These are phyloP conservation scores for Apodemia zela DNA, from an alignment of 2,888 invertebrate species.

Conservation along the genomic window DNA sequence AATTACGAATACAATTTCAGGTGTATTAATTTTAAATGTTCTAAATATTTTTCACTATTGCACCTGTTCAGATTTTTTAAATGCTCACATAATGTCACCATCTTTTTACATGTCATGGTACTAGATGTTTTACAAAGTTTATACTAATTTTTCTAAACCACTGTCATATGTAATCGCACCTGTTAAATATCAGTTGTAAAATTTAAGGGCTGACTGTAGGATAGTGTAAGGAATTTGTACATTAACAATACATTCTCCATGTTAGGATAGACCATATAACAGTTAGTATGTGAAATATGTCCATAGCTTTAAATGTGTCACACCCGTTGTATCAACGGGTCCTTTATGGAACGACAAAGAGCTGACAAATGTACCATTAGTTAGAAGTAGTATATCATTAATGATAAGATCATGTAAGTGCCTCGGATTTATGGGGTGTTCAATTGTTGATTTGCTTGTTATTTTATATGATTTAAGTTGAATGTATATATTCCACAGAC, in stretches of 20 bases:
- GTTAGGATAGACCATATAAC: constrained; percentile 70
- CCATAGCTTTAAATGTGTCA: constrained; percentile 79
- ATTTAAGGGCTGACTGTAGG: constrained; percentile 69
- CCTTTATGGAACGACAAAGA: constrained; percentile 63
- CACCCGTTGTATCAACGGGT: constrained; percentile 77
- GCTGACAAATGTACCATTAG: constrained; percentile 71
- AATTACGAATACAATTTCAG: constrained; percentile 39
- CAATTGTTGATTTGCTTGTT: constrained; percentile 27
- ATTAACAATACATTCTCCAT: constrained; percentile 71
- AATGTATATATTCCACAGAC: constrained; percentile 10
- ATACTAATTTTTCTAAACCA: constrained; percentile 71
- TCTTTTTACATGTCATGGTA: constrained; percentile 67
- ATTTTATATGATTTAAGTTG: constrained; percentile 16
- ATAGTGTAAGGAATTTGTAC: constrained; percentile 68
- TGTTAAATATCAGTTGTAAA: constrained; percentile 61
- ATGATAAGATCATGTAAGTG: constrained; percentile 76
- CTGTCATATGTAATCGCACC: constrained; percentile 73
- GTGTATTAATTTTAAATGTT: constrained; percentile 54
- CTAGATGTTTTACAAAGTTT: constrained; percentile 65
- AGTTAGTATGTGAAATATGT: constrained; percentile 75
- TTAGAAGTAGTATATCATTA: constrained; percentile 76
- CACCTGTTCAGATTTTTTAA: constrained; percentile 67
- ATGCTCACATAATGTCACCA: constrained; percentile 58
- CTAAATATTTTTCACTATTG: constrained; percentile 63
- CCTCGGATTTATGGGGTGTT: constrained; percentile 74